These are phyloP conservation scores for Halocynthia aurantium DNA, from an alignment of 23 tunicate genomes.

Conservation along the genomic window DNA sequence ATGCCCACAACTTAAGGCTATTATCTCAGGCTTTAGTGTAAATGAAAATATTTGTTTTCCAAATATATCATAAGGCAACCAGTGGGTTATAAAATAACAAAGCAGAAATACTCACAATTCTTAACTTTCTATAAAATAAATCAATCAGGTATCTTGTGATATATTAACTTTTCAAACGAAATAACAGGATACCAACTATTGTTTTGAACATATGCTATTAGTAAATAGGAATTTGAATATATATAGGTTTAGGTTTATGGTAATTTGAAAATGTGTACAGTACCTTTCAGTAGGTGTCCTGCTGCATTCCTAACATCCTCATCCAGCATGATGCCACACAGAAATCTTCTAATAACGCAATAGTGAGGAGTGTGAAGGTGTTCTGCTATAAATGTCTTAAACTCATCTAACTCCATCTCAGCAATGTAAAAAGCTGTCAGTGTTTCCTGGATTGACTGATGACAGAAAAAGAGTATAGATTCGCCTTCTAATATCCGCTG, in stretches of 20 bases:
- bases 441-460: background rate
- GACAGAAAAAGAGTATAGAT: background rate
- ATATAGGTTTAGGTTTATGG: too few species aligned
- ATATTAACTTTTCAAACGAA: too few species aligned
- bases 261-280: too few species aligned
- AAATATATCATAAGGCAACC: too few species aligned
- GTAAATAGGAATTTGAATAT: too few species aligned
- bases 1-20: too few species aligned
- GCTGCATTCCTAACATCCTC: background rate
- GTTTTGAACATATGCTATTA: background rate
- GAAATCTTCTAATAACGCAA: background rate
- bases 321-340: background rate
- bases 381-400: background rate
- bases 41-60: too few species aligned
- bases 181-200: background rate
- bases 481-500: background rate
- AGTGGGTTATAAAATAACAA: too few species aligned
- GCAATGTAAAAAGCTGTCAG: conserved; percentile 1
- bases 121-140: too few species aligned
- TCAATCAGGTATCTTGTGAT: too few species aligned
- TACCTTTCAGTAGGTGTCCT: background rate
- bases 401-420: background rate
- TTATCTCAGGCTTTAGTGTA: too few species aligned
- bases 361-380: background rate
- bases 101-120: too few species aligned